These are phyloP conservation scores for Xenops minutus DNA, from an alignment of 2,797 vertebrate genomes.

Conservation along the genomic window DNA sequence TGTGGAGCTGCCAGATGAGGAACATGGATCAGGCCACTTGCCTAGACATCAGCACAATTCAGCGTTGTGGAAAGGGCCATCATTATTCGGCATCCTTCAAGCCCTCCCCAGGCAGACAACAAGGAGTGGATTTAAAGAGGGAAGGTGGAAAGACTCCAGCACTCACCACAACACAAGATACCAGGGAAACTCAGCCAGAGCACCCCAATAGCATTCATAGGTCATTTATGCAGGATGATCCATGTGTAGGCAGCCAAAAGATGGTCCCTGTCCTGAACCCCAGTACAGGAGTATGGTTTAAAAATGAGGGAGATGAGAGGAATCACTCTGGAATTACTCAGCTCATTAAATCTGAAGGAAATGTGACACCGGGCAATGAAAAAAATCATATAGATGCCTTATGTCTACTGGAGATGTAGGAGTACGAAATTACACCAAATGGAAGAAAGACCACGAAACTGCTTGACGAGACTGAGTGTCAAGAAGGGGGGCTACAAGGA, in stretches of 20 bases:
- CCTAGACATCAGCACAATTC: not conserved
- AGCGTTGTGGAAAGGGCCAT: not conserved
- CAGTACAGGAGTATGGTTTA: not conserved
- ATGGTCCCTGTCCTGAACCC: not conserved
- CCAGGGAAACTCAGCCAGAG: not conserved
- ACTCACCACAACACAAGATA: not conserved
- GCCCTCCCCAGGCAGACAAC: not conserved
- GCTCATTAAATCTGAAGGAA: not conserved
- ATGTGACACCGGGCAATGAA: not conserved
- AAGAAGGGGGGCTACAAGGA: too few species aligned
- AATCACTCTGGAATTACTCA: not conserved
- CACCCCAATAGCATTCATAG: not conserved
- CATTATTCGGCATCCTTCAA: accelerated
- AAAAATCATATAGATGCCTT: not conserved
- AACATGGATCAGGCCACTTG: not conserved
- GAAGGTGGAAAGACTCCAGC: not conserved
- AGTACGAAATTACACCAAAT: too few species aligned
- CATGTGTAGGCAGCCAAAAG: not conserved
- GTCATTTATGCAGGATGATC: not conserved
- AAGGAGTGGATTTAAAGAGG: not conserved
- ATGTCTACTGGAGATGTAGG: not conserved
- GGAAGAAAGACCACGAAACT: too few species aligned
- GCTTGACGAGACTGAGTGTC: too few species aligned
- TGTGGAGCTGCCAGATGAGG: not conserved
- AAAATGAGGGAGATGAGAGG: not conserved